phyloP scores from a whole-genome alignment of 2,797 vertebrate genomes.

The Mionectes olivaceus region DNA sequence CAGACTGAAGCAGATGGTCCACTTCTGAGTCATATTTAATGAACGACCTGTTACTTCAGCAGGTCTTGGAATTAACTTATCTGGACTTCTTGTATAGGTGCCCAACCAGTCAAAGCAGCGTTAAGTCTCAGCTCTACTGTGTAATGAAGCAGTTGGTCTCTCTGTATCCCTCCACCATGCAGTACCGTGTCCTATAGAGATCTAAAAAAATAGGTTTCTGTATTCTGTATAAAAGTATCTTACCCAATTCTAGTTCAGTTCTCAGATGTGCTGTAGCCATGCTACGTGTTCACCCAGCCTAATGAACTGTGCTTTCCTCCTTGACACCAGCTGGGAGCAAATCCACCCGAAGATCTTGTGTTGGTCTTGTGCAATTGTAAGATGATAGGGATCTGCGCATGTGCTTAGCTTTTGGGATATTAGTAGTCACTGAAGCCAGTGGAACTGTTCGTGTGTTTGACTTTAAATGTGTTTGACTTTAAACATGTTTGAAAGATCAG shows the following conservation, averaged over 20 bases:
- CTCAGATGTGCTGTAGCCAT: neutral
- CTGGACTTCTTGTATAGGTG: neutral
- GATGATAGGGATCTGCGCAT: neutral
- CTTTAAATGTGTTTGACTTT: constrained; percentile 32
- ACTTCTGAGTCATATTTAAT: neutral
- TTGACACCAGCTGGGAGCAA: neutral
- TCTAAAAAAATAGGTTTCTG: neutral
- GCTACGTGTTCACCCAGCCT: neutral
- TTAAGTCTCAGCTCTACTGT: neutral
- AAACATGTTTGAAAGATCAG: constrained; percentile 43
- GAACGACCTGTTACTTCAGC: neutral
- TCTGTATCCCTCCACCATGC: neutral
- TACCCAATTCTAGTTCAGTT: neutral
- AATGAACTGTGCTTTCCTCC: neutral
- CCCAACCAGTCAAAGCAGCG: neutral
- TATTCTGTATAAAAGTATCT: neutral
- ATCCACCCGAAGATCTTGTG: neutral
- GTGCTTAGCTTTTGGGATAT: neutral
- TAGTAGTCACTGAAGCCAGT: neutral
- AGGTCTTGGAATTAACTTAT: neutral
- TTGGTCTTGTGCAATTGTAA: neutral
- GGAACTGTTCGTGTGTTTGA: constrained; percentile 4
- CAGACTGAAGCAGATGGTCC: neutral
- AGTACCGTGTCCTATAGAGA: neutral
- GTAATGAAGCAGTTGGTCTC: neutral